phyloP scores from a whole-genome alignment of 2,113 vertebrate genomes.

The Anarhynchus alexandrinus region DNA sequence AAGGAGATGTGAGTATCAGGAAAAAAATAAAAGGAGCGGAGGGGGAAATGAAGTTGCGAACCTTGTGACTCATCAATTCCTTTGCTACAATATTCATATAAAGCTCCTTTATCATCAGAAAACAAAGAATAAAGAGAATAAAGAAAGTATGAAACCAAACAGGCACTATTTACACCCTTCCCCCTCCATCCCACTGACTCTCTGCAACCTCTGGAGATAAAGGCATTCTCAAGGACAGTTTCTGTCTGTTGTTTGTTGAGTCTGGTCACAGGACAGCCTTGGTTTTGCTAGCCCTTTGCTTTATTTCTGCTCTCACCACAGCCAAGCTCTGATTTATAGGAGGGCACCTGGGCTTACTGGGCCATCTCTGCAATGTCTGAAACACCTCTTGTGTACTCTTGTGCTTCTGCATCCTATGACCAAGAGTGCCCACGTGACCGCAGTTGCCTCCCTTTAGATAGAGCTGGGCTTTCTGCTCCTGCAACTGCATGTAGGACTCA shows the following conservation, averaged over 20 bases:
- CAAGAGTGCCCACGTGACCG: rapidly evolving
- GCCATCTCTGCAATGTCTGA: neutral
- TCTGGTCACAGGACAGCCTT: neutral
- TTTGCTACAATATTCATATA: neutral
- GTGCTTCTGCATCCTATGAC: neutral
- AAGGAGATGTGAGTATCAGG: neutral
- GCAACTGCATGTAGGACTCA: neutral
- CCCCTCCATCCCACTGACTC: neutral
- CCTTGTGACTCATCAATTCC: neutral
- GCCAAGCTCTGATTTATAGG: neutral
- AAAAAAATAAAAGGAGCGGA: neutral
- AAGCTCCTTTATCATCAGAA: neutral
- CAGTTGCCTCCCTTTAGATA: neutral
- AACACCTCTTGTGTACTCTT: neutral
- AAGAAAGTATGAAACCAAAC: neutral
- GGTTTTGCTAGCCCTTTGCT: neutral
- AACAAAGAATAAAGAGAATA: neutral
- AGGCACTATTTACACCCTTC: neutral
- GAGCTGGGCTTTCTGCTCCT: neutral
- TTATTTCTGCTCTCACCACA: neutral
- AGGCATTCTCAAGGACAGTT: neutral
- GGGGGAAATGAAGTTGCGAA: neutral
- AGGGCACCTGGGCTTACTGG: neutral
- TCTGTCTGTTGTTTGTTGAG: neutral
- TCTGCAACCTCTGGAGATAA: neutral